Percentiles rank a stretch among this genome's conserved stretches.
These are phyloP conservation scores for Leptodirus hochenwartii DNA, from an alignment of 2,888 invertebrate genomes.

Conservation along the genomic window DNA sequence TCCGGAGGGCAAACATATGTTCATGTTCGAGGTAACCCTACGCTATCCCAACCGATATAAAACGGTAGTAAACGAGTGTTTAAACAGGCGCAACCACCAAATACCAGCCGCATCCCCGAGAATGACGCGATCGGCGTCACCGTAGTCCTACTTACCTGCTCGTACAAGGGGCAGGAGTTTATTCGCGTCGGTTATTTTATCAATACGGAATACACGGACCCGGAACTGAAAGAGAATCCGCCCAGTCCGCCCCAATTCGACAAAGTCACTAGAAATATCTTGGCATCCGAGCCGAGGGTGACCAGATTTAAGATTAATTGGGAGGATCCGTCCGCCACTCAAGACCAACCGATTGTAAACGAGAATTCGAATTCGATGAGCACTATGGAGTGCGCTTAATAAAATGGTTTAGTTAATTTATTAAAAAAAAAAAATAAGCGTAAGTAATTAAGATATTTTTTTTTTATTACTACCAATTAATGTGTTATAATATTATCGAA, in stretches of 20 bases:
- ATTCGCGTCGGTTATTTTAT: constrained; percentile 97
- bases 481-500: too few species aligned
- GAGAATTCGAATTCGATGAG: constrained; percentile 46
- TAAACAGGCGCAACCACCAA: constrained; percentile 82
- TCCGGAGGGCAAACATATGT: constrained; percentile 90
- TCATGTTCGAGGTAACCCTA: constrained; percentile 66
- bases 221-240: constrained; percentile 84
- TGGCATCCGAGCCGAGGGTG: constrained; percentile 83
- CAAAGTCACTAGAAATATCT: constrained; percentile 63
- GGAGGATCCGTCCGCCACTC: constrained; percentile 48
- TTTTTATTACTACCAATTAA: too few species aligned
- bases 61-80: background rate
- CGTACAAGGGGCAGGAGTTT: constrained; percentile 81
- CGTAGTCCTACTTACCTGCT: constrained; percentile 87
- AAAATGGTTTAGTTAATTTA: too few species aligned
- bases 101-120: constrained; percentile 82
- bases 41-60: background rate
- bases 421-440: too few species aligned
- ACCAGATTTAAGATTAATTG: constrained; percentile 96
- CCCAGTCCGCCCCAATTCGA: constrained; percentile 86
- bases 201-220: constrained; percentile 90
- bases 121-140: constrained; percentile 97
- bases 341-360: constrained; percentile 33
- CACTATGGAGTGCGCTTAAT: constrained; percentile 37
- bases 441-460: too few species aligned